phyloP scores from a whole-genome alignment of 2,113 vertebrate species.

The Aepyceros melampus region DNA sequence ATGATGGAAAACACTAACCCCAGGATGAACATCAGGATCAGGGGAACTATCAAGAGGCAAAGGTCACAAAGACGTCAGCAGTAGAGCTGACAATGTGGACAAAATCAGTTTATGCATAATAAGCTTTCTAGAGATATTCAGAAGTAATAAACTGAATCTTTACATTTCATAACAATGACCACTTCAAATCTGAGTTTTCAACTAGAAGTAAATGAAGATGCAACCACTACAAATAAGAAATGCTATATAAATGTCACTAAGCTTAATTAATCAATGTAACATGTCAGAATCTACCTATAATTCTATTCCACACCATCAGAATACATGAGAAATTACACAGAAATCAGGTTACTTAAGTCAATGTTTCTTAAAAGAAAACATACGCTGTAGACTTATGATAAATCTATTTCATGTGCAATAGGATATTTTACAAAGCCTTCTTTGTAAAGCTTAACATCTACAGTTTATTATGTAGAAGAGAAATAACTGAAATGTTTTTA shows the following conservation, averaged over 20 bases:
- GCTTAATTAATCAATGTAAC: conserved; percentile 19
- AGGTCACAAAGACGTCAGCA: neutral
- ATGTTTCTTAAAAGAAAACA: conserved; percentile 27
- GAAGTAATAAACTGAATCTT: neutral
- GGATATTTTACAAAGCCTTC: neutral
- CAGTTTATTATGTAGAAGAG: neutral
- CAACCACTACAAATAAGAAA: conserved; percentile 30
- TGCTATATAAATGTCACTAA: conserved; percentile 18
- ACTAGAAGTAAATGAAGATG: conserved; percentile 31
- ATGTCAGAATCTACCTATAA: neutral
- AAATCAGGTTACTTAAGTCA: neutral
- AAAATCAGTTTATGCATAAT: neutral
- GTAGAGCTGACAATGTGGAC: neutral
- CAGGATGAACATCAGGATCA: neutral
- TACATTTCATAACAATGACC: conserved; percentile 4
- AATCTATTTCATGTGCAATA: conserved; percentile 12
- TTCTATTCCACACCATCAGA: neutral
- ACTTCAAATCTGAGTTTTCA: conserved; percentile 26
- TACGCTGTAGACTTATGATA: neutral
- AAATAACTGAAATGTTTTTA: conserved; percentile 52
- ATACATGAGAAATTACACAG: neutral
- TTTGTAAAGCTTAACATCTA: conserved; percentile 25
- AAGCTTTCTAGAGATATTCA: neutral
- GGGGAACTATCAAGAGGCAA: neutral
- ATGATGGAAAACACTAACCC: neutral